Evolutionary conservation across 2,888 invertebrate genomes (phyloP).

Genomic region (Parapristionchus giblindavisi): DNA sequence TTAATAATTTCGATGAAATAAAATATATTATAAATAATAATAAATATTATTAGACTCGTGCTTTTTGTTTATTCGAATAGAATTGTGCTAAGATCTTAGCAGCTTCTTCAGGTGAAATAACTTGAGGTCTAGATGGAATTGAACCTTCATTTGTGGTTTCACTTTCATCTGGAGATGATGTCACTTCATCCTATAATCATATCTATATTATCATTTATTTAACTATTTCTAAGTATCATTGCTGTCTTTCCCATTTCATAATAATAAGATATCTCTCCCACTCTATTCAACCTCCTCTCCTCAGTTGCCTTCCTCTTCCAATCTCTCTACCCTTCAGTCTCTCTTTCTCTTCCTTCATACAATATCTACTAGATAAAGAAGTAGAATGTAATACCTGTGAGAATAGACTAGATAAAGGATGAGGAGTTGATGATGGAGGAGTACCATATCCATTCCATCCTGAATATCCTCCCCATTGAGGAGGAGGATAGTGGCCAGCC

Average conservation of each 20-base stretch:
- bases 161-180: not conserved
- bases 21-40: constrained; percentile 11
- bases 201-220: too few relatives aligned
- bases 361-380: not conserved
- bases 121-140: constrained; percentile 19
- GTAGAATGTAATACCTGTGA: constrained; percentile 9
- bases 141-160: not conserved
- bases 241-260: too few relatives aligned
- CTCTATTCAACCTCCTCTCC: too few relatives aligned
- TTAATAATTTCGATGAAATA: too few relatives aligned
- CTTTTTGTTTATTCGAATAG: too few relatives aligned
- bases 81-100: constrained; percentile 36
- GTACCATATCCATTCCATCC: not conserved
- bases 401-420: constrained; percentile 16
- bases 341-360: too few relatives aligned
- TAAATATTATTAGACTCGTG: constrained; percentile 33
- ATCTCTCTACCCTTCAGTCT: too few relatives aligned
- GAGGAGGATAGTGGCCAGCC: not conserved
- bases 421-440: constrained; percentile 20
- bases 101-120: constrained; percentile 34
- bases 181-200: constrained; percentile 9
- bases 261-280: too few relatives aligned
- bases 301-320: too few relatives aligned
- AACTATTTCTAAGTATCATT: too few relatives aligned
- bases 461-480: too few relatives aligned